Evolutionary conservation across 2,888 invertebrate species (phyloP), one percentile per base, ranked within the genome.

Genomic region (Luperina nickerlii): DNA sequence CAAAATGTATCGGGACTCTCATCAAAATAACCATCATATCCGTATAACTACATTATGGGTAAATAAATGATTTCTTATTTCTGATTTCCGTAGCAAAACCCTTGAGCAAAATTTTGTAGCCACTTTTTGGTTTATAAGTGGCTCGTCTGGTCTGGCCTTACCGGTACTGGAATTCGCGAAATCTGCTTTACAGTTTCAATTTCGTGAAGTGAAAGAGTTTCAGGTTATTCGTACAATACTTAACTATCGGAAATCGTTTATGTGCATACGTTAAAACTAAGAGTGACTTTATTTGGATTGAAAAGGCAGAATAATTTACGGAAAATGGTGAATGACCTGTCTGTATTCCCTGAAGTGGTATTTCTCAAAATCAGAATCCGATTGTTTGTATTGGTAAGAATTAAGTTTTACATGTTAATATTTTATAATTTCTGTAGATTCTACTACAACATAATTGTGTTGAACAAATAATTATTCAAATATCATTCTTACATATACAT

Each of bases 171-270:
- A 87, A 90, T 83, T 87, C 86, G 84, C 86, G 78, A 87, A 91
- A 90, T 90, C 89, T 89, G 90, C 86, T 91, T 89, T 89, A 87
- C 89, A 90, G 87, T 91, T 92, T 91, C 90, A 91, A 92, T 93
- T 92, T 90, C 84, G 78, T 83, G 90, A 84, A 92, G 90, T 90
- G 89, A 91, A 91, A 90, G 90, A 91, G 88, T 91, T 90, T 78
- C 60, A 72, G 70, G 70, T 70, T 69, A 65, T 70, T 82, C 18
- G 51, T 76, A 71, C 24, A 71, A 63, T 62, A 11, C 68, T 45
- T n/a, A 72, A 62, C 24, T 72, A 65, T 65, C 38, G n/a, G 45
- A 69, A 81, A 70, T 70, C 13, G 66, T 70, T 73, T 72, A 38
- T n/a, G 51, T 24, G 62, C 38, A 42, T 38, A 77, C 8, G 24